These are phyloP conservation scores for Periplaneta americana DNA, from an alignment of 1,140 invertebrate species.

Conservation along the genomic window DNA sequence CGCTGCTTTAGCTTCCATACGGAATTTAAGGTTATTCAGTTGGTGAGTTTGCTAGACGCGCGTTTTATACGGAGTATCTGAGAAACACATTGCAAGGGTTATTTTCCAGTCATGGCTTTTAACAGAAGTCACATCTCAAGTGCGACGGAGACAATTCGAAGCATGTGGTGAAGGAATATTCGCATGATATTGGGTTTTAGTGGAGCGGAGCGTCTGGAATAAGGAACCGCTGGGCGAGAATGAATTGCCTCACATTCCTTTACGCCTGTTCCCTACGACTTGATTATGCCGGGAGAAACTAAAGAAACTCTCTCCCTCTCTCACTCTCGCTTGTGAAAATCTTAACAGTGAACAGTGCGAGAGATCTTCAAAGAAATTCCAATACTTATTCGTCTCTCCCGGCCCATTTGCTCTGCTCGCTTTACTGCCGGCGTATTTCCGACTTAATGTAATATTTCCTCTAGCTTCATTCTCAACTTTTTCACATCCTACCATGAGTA, in stretches of 20 bases:
- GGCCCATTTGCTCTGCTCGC: neutral
- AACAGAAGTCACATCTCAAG: neutral
- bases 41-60: too few species aligned
- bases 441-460: neutral
- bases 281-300: neutral
- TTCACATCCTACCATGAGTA: neutral
- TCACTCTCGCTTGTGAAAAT: too few species aligned
- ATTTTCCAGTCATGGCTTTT: neutral
- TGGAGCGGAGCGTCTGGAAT: neutral
- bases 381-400: neutral
- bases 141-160: neutral
- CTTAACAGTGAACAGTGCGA: neutral
- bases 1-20: too few species aligned
- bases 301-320: neutral
- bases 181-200: neutral
- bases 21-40: too few species aligned
- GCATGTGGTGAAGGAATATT: neutral
- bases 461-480: neutral
- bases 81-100: neutral
- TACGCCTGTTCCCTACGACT: neutral
- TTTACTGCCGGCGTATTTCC: neutral
- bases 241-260: neutral
- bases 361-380: neutral
- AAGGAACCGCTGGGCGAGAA: neutral
- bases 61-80: neutral